Evolutionary conservation across 2,113 vertebrate species (phyloP).

Genomic region (Mesembrinibis cayennensis): DNA sequence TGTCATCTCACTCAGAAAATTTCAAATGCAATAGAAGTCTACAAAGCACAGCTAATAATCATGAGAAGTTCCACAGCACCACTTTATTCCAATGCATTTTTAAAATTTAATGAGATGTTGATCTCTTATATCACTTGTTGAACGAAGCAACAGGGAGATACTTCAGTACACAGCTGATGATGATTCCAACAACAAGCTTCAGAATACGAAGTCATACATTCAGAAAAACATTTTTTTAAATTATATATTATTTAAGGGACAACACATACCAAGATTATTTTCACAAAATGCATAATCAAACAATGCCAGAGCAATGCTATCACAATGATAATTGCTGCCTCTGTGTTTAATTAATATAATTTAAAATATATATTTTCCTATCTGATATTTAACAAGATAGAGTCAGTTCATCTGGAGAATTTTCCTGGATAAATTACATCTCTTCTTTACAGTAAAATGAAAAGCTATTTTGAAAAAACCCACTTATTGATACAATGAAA

Average conservation of each 20-base stretch:
- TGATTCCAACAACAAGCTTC: neutral
- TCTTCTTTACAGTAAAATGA: conserved; percentile 13
- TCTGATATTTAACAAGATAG: conserved; percentile 1
- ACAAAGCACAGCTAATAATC: conserved; percentile 57
- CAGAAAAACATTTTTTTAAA: neutral
- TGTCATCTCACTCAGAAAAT: conserved; percentile 44
- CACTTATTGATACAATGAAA: neutral
- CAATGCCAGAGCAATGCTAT: neutral
- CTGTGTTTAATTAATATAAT: neutral
- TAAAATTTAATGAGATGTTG: conserved; percentile 67
- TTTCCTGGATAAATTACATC: neutral
- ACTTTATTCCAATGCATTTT: conserved; percentile 51
- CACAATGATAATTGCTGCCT: neutral
- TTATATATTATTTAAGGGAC: neutral
- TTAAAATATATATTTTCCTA: conserved; percentile 8
- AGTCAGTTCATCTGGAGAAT: neutral
- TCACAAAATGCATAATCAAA: conserved; percentile 4
- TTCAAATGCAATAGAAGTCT: conserved; percentile 32
- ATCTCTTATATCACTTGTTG: conserved; percentile 22
- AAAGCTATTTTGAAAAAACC: neutral
- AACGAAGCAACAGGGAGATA: conserved; percentile 40
- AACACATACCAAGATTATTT: conserved; percentile 24
- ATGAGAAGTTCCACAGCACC: neutral
- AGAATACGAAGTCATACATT: neutral
- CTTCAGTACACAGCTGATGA: neutral